Evolutionary conservation across 1,140 invertebrate genomes (phyloP).

Genomic region (Drepana arcuata): DNA sequence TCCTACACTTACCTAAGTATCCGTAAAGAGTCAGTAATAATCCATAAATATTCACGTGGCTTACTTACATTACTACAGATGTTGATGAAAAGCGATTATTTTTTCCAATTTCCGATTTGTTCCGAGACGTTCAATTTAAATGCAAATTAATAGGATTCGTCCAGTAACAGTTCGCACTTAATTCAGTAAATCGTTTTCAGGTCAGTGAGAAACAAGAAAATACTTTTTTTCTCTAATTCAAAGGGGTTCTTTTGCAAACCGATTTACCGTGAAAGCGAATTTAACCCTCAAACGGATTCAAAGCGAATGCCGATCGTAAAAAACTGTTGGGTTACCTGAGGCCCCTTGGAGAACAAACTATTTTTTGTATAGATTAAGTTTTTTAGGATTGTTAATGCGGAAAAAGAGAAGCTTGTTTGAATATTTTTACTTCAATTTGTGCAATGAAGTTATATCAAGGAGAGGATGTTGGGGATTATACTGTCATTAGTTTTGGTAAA

Average conservation of each 20-base stretch:
- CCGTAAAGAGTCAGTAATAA: too few relatives aligned
- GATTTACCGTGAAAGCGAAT: constrained; percentile 43
- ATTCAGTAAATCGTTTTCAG: constrained; percentile 11
- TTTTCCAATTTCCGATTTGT: too few relatives aligned
- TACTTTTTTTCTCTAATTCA: constrained; percentile 25
- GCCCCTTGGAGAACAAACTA: constrained; percentile 3
- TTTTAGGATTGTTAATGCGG: constrained; percentile 1
- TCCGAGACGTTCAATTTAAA: too few relatives aligned
- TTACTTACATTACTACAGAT: too few relatives aligned
- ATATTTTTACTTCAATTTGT: background rate
- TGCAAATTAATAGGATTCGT: constrained; percentile 16
- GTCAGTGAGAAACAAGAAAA: constrained; percentile 20
- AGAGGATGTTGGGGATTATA: background rate
- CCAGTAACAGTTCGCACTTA: background rate
- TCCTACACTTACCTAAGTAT: too few relatives aligned
- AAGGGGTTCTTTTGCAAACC: constrained; percentile 25
- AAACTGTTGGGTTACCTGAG: constrained; percentile 28
- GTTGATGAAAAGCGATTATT: too few relatives aligned
- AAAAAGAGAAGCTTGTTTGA: background rate
- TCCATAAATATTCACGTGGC: too few relatives aligned
- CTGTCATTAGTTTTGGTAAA: background rate
- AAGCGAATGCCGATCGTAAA: constrained; percentile 20
- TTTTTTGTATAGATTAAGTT: constrained; percentile 13
- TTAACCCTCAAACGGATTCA: constrained; percentile 26
- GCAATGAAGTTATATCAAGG: background rate